phyloP scores from a whole-genome alignment of 1,140 invertebrate genomes.

The Drosophila guanche region DNA sequence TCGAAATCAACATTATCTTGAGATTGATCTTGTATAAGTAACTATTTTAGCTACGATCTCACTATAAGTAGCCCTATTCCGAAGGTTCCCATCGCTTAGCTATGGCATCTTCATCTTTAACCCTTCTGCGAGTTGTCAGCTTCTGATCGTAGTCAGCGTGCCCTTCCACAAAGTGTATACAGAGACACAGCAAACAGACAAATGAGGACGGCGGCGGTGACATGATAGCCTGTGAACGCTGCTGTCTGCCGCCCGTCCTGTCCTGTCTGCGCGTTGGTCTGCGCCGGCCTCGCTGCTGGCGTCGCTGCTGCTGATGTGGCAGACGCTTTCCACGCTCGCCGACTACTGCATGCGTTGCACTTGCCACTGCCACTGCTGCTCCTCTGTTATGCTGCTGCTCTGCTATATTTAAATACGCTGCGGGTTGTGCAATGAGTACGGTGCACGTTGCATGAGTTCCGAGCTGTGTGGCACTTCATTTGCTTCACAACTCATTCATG shows the following conservation, averaged over 20 bases:
- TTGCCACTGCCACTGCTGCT: conserved; percentile 30
- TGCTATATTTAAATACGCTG: conserved; percentile 79
- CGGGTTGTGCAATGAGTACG: conserved; percentile 65
- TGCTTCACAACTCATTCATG: conserved; percentile 83
- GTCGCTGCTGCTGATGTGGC: conserved; percentile 24
- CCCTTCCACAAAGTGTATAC: conserved; percentile 7
- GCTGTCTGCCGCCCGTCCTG: conserved; percentile 44
- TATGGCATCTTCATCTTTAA: too few species aligned
- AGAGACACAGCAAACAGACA: conserved; percentile 65
- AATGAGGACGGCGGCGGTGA: conserved; percentile 76
- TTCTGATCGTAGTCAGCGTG: too few species aligned
- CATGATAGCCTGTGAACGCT: conserved; percentile 66
- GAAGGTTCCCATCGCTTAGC: too few species aligned
- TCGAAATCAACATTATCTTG: too few species aligned
- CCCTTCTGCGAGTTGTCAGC: too few species aligned
- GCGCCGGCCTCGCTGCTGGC: conserved; percentile 12
- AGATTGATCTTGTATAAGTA: too few species aligned
- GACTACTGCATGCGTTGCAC: conserved; percentile 70
- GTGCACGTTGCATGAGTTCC: conserved; percentile 3
- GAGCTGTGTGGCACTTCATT: conserved; percentile 76
- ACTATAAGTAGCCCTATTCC: too few species aligned
- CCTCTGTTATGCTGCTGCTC: conserved; percentile 44
- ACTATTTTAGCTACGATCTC: too few species aligned
- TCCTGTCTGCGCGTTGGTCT: conserved; percentile 37
- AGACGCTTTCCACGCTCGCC: conserved; percentile 41